Base-by-base conservation (phyloP, 1,140 invertebrate genomes). In the Macrobrachium rosenbergii region DNA sequence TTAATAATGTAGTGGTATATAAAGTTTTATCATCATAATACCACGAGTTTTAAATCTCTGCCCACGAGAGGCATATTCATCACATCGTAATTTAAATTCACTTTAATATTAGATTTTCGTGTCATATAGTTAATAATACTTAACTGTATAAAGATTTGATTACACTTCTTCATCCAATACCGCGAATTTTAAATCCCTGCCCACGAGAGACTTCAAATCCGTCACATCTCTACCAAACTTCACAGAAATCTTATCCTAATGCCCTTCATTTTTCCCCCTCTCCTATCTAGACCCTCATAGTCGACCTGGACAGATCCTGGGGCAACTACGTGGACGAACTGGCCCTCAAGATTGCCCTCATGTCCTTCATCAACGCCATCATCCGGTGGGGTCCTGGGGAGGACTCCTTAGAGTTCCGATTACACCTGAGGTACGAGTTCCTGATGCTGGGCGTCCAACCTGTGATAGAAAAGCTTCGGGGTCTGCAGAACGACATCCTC, bases 291-390 rank as follows among this genome's bases (percentile, higher is more conserved):
- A 95, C 96, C 62, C 96, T 99, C 52, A 95, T 99, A 21, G 98
- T 98, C 90, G 98, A 99, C 91, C 92, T 99, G 82, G 98, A 99
- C 91, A 94, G 97, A 59, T 97, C 95, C 72, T 97, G 96, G 0
- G 97, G 97, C 2, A 94, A 95, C 17, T 98, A 97, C 91, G 85
- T 95, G 82, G 97, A 98, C 85, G 97, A 98, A 92, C 94, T 99
- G 7, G 96, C 95, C 28, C 92, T 99, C 0, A 99, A 99, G 93
- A 99, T 98, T 0, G 98, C 98, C 8, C 96, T 99, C 76, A 99
- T 99, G 98, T 99, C 97, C 2, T 98, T 99, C 90, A 95, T 99
- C 60, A 99, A 99, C 92, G 98, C 98, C 3, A 96, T 99, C 0
- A 93, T 99, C 5, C 98, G 98, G 92, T 99, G 98, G 91, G 98